Base-by-base conservation (phyloP, 2,888 invertebrate species). In the Oxyscelio sp. region DNA sequence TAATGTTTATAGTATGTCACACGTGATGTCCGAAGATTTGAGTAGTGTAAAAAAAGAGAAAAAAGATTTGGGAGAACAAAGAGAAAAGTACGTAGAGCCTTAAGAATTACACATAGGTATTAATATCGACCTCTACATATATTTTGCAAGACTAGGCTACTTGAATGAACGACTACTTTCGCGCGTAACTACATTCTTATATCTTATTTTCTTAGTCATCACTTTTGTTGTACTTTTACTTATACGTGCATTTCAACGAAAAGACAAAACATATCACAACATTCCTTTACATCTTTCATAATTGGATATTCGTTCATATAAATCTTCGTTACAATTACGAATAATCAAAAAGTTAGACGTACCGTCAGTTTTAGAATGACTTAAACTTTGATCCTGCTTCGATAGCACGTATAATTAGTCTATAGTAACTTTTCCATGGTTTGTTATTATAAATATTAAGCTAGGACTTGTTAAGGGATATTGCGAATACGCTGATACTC, bases 371-470 rank as follows among this genome's bases (percentile, higher is more conserved):
- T 61, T 73, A 79, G 78, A 43, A 68, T 75, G 65, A 80, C 79
- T 80, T 83, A 70, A 84, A 59, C 38, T 63, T 75, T 52, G 17
- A 83, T 75, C 65, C 71, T 71, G 84, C 84, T 84, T 80, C 40
- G 22, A 80, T 87, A 87, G 84, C 45, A 66, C 56, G 85, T 88
- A 85, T 59, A 50, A 77, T 73, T 85, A 78, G 85, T 87, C 84
- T 58, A 78, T 77, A 90, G 90, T 65, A 13, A 84, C 77, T 87
- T 87, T 85, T 86, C 70, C 70, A 83, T 81, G 77, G 84, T 81
- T 77, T 79, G 66, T 79, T 87, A 74, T 74, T 68, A 83, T 65
- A 56, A 52, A 71, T 24, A 43, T 59, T 88, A 89, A 87, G 63
- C 75, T 86, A 85, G 77, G 83, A 75, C 17, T 58, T 70, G 75